Base-by-base conservation (phyloP, 92 coral and sea anemone genomes). In the Bergia sp. region DNA sequence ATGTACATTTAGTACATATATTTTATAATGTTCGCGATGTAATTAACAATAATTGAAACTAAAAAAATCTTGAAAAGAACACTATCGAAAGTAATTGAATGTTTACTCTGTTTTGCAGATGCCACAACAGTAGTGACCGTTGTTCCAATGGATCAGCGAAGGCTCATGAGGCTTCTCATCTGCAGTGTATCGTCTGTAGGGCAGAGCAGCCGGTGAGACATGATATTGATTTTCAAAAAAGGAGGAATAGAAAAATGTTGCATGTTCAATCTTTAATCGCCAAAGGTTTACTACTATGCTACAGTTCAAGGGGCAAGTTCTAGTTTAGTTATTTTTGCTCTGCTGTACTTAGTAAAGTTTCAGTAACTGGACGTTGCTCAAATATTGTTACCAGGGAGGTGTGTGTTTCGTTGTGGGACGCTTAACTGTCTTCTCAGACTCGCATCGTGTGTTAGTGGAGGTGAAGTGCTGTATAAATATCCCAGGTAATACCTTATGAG, bases 51-150 rank as follows among this genome's bases (percentile, higher is more conserved):
- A 21, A 61, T 2, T 18, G 29, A 61, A 61, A 61, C 23, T 61
- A 16, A 4, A 61, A 3, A 61, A 61, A 61, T 20, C 23, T 61
- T 7, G 29, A 16, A 61, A 2, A 3, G 29, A 16, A 0, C 69
- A 61, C 69, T 8, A 0, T 12, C 2, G 1, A 3, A 53, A 12
- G 58, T 38, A 8, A 8, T 38, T 36, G 43, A 69, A n/a, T 5
- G 74, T 69, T 73, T 18, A 2, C 4, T 61, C 69, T 61, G 23
- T 61, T 61, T 61, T 61, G 7, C 42, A 73, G 77, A 37, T 96
- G 98, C 89, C 98, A 96, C 90, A 96, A 96, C 76, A 91, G 93
- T 73, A 92, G 95, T 3, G 86, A 91, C 2, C 66, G 81, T 9
- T 96, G 98, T 75, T 78, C 73, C 1, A 61, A 86, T 0, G 82